phyloP scores from a whole-genome alignment of 1,140 invertebrate genomes.

The Eueides isabella region DNA sequence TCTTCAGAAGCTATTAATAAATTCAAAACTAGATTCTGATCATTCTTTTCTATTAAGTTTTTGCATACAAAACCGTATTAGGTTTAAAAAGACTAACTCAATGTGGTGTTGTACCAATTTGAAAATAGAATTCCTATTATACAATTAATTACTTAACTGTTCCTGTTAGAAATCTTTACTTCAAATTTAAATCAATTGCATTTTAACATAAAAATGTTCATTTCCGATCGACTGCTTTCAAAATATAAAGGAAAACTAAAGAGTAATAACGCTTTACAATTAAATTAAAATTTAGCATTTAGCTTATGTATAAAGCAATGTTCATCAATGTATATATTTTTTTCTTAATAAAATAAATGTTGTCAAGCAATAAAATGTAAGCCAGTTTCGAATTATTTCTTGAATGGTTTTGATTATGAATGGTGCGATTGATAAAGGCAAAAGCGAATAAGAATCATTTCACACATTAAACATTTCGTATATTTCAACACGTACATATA shows the following conservation, averaged over 20 bases:
- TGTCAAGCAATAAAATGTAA: neutral
- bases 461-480: neutral
- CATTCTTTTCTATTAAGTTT: conserved; percentile 31
- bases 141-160: conserved; percentile 21
- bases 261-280: no score
- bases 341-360: neutral
- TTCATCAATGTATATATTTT: neutral
- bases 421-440: neutral
- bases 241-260: neutral
- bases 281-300: neutral
- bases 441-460: neutral
- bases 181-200: conserved; percentile 1
- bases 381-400: neutral
- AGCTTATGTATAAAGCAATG: neutral
- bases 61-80: conserved; percentile 19
- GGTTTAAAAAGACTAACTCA: neutral
- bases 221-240: neutral
- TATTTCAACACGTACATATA: no score
- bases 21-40: conserved; percentile 29
- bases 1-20: conserved; percentile 66
- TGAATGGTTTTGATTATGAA: neutral
- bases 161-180: neutral
- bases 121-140: conserved; percentile 6
- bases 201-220: neutral
- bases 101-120: neutral